phyloP scores from a whole-genome alignment of 2,888 invertebrate species.

The Pseudanteris insignis region DNA sequence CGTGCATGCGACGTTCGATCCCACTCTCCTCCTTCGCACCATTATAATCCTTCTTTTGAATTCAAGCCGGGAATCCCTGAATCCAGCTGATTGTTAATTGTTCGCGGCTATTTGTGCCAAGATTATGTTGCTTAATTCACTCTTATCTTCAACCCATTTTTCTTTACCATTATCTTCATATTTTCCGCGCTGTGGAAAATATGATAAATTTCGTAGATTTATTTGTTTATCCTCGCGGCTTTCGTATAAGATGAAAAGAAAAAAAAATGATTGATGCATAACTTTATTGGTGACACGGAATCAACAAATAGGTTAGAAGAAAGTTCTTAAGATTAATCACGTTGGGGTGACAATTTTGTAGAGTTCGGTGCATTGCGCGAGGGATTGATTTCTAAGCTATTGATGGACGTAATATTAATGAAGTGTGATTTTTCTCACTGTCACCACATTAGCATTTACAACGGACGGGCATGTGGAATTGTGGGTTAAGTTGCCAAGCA shows the following conservation, averaged over 20 bases:
- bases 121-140: too few species aligned
- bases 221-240: slow-evolving; percentile 3
- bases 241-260: neutral
- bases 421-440: too few species aligned
- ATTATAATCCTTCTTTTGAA: slow-evolving; percentile 31
- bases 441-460: slow-evolving; percentile 10
- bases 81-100: slow-evolving; percentile 26
- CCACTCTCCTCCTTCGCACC: slow-evolving; percentile 16
- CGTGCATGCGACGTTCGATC: slow-evolving; percentile 20
- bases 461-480: neutral
- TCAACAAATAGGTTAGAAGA: neutral
- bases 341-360: too few species aligned
- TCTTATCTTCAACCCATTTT: too few species aligned
- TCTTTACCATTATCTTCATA: too few species aligned
- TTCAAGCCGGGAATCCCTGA: slow-evolving; percentile 7
- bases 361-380: too few species aligned
- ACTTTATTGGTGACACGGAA: neutral
- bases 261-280: too few species aligned
- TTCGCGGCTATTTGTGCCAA: slow-evolving; percentile 18
- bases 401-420: too few species aligned
- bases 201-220: too few species aligned
- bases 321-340: too few species aligned
- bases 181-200: too few species aligned
- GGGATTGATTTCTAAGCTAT: too few species aligned
- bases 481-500: slow-evolving; percentile 8